These are phyloP conservation scores for Saiga tatarica DNA, from an alignment of 2,113 vertebrate species.

Conservation along the genomic window DNA sequence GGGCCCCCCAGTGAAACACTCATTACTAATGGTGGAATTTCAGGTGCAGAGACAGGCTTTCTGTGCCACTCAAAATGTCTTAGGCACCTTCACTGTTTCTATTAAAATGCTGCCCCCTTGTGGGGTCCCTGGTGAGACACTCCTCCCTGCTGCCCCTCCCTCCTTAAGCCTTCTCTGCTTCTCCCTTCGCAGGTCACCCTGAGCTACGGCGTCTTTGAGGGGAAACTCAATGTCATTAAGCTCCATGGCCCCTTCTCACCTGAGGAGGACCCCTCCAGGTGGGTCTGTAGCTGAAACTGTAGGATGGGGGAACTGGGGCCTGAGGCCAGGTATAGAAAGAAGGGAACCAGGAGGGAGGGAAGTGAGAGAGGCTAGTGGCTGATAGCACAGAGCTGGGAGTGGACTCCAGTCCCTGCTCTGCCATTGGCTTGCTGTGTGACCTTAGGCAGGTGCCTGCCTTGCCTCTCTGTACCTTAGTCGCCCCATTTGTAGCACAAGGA, in stretches of 20 bases:
- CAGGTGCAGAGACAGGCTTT: accelerated
- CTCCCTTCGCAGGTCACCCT: slow-evolving; percentile 88
- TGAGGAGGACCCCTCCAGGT: slow-evolving; percentile 91
- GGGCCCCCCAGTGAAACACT: background rate
- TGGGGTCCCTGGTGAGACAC: background rate
- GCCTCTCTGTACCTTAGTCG: background rate
- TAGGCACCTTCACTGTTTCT: background rate
- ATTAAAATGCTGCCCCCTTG: background rate
- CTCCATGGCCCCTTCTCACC: slow-evolving; percentile 87
- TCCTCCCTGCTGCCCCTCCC: background rate
- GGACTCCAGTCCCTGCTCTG: background rate
- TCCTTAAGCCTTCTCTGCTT: background rate
- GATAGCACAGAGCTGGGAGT: background rate
- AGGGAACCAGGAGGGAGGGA: background rate
- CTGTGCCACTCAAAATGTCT: background rate
- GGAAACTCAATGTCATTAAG: slow-evolving; percentile 91
- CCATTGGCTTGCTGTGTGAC: slow-evolving; percentile 9
- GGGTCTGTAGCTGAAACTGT: background rate
- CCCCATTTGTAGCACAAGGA: background rate
- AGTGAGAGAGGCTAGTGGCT: background rate
- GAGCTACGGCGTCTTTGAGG: slow-evolving; percentile 92
- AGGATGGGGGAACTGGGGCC: background rate
- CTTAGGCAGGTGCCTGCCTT: background rate
- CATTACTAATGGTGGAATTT: accelerated
- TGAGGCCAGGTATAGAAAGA: background rate